These are phyloP conservation scores for Gibbula magus DNA, from an alignment of 2,888 invertebrate genomes.

Conservation along the genomic window DNA sequence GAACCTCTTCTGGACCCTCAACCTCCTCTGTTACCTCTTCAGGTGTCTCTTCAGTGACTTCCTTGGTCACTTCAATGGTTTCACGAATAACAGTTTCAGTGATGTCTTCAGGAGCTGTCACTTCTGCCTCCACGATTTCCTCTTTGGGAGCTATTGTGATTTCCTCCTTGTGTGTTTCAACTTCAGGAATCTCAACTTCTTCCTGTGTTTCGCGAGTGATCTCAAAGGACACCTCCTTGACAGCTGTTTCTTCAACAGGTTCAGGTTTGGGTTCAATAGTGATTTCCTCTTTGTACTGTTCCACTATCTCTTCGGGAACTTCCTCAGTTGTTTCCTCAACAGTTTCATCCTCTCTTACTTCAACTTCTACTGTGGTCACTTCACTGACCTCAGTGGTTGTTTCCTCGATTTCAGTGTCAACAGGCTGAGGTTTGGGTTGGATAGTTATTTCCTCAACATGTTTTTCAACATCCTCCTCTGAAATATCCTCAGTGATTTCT, in stretches of 20 bases:
- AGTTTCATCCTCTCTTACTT: constrained; percentile 6
- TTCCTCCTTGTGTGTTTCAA: constrained; percentile 30
- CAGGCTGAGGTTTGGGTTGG: not conserved
- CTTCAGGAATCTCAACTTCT: constrained; percentile 26
- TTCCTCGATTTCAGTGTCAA: not conserved
- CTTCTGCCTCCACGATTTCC: constrained; percentile 17
- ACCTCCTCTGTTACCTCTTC: constrained; percentile 24
- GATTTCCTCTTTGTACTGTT: not conserved
- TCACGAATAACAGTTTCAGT: not conserved
- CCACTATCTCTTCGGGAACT: constrained; percentile 11
- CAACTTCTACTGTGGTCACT: constrained; percentile 8
- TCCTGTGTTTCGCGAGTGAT: constrained; percentile 5
- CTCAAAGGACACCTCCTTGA: constrained; percentile 6
- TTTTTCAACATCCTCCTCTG: constrained; percentile 24
- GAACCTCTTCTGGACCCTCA: not conserved
- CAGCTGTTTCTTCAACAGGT: constrained; percentile 10
- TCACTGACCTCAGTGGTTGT: constrained; percentile 2
- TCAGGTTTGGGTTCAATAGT: constrained; percentile 1
- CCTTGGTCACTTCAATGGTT: not conserved
- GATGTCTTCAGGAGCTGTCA: not conserved
- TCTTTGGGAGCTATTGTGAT: constrained; percentile 23
- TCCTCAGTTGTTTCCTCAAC: constrained; percentile 16
- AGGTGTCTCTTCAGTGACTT: constrained; percentile 11
- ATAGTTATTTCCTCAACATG: constrained; percentile 26
- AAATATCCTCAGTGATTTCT: constrained; percentile 27